phyloP scores from a whole-genome alignment of 2,888 invertebrate species.

The Lucinisca nassula region DNA sequence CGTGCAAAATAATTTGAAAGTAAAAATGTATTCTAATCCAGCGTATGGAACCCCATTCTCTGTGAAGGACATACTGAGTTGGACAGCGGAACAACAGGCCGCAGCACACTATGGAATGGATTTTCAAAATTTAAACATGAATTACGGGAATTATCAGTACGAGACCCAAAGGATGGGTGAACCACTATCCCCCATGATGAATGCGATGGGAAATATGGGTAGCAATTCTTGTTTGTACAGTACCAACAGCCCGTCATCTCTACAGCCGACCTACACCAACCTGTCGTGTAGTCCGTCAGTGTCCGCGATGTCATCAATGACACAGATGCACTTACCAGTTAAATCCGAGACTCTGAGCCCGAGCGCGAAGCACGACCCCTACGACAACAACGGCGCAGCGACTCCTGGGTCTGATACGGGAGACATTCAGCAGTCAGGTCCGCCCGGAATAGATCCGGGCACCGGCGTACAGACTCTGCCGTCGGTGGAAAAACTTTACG shows the following conservation, averaged over 20 bases:
- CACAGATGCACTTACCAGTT: slow-evolving; percentile 49
- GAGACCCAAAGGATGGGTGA: slow-evolving; percentile 64
- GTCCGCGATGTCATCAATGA: slow-evolving; percentile 60
- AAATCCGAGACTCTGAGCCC: slow-evolving; percentile 46
- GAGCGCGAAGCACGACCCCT: slow-evolving; percentile 62
- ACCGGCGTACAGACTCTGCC: slow-evolving; percentile 9
- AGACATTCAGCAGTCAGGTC: slow-evolving; percentile 37
- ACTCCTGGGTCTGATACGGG: slow-evolving; percentile 63
- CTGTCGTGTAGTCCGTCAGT: slow-evolving; percentile 74
- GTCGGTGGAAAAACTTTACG: slow-evolving; percentile 27
- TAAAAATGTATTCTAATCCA: slow-evolving; percentile 72
- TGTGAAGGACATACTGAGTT: slow-evolving; percentile 72
- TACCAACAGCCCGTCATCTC: slow-evolving; percentile 68
- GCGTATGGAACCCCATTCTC: slow-evolving; percentile 71
- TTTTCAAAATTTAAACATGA: slow-evolving; percentile 66
- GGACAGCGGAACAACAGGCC: slow-evolving; percentile 59
- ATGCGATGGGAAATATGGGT: slow-evolving; percentile 30
- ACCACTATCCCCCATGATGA: slow-evolving; percentile 66
- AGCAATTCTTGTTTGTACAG: slow-evolving; percentile 74
- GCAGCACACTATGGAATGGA: slow-evolving; percentile 72
- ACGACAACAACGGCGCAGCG: slow-evolving; percentile 46
- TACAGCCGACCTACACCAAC: slow-evolving; percentile 77
- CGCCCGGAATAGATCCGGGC: slow-evolving; percentile 1
- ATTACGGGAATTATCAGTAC: slow-evolving; percentile 67
- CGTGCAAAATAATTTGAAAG: slow-evolving; percentile 41